A percentile compares a stretch with the other conserved stretches of the same genome.
These are phyloP conservation scores for Bombus terrestris DNA, from an alignment of 1,140 invertebrate genomes.

Conservation along the genomic window DNA sequence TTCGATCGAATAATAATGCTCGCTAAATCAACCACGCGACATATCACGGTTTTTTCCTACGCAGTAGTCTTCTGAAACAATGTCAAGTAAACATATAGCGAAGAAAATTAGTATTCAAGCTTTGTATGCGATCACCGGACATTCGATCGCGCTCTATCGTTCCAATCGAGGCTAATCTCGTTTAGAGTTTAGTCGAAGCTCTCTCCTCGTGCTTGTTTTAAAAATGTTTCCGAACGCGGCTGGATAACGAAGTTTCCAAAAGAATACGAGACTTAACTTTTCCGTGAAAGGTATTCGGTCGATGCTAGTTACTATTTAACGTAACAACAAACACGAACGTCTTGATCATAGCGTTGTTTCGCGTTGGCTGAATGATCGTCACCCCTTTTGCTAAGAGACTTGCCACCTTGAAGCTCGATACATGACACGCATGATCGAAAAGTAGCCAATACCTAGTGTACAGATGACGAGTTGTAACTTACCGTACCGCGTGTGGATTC, in stretches of 20 bases:
- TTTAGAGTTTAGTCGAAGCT: conserved; percentile 23
- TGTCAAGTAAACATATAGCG: neutral
- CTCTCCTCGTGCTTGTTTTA: neutral
- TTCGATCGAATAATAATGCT: neutral
- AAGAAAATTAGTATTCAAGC: conserved; percentile 18
- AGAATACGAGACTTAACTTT: neutral
- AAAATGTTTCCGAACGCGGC: neutral
- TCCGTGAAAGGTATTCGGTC: neutral
- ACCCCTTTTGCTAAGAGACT: neutral
- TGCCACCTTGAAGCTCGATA: neutral
- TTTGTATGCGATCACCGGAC: neutral
- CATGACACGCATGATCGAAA: conserved; percentile 7
- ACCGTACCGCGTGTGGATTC: neutral
- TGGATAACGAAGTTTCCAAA: too few species aligned
- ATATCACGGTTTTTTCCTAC: neutral
- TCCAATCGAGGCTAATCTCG: conserved; percentile 45
- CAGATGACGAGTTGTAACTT: neutral
- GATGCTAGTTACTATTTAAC: neutral
- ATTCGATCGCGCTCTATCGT: conserved; percentile 27
- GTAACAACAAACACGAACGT: neutral
- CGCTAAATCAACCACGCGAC: neutral
- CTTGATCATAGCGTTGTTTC: neutral
- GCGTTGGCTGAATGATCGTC: neutral
- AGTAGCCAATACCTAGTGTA: neutral
- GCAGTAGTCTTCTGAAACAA: neutral